Conservation (phyloP, 2,888 invertebrate species). For the Malthinus flaveolus region DNA sequence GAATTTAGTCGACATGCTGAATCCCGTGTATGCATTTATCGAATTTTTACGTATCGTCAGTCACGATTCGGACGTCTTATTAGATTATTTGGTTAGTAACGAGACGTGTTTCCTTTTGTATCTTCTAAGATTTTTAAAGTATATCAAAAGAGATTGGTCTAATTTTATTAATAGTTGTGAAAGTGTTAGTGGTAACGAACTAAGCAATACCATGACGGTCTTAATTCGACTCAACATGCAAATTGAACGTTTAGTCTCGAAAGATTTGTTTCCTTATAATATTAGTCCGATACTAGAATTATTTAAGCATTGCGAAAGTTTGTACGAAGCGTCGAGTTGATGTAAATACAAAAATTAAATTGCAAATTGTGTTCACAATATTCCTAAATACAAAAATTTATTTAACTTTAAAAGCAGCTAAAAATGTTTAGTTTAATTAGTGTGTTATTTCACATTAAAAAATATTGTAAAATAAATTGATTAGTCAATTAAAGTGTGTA, state of each 20-base stretch:
- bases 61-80: conserved; percentile 76
- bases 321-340: conserved; percentile 68
- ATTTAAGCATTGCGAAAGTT: conserved; percentile 80
- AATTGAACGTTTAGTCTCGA: conserved; percentile 80
- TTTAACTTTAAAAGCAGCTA: background rate
- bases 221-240: conserved; percentile 77
- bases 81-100: conserved; percentile 86
- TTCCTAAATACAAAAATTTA: background rate
- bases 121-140: conserved; percentile 80
- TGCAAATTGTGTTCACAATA: background rate
- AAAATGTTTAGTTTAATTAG: background rate
- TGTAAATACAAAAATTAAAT: background rate
- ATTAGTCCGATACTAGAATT: conserved; percentile 84
- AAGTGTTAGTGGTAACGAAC: conserved; percentile 57
- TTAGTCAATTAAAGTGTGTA: background rate
- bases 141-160: conserved; percentile 80
- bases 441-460: no score
- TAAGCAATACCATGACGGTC: conserved; percentile 84
- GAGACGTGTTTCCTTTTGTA: conserved; percentile 89
- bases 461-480: background rate
- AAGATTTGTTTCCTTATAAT: conserved; percentile 85
- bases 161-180: conserved; percentile 79
- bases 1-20: conserved; percentile 78
- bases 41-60: conserved; percentile 84
- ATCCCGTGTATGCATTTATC: conserved; percentile 84